Conservation (phyloP, 92 coral and sea anemone genomes). For the Galaxea fascicularis region DNA sequence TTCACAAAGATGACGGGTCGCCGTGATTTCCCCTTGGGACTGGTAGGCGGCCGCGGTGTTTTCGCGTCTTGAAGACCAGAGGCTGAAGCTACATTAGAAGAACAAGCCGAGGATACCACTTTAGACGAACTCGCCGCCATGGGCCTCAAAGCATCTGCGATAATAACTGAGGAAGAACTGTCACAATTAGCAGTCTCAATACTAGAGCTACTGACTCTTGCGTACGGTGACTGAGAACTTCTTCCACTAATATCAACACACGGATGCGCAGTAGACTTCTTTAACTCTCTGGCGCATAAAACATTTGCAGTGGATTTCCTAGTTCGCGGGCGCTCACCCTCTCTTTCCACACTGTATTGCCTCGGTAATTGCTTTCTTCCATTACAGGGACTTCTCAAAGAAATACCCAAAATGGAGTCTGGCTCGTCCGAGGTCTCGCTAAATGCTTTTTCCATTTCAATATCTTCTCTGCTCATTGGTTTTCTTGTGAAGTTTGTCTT, state of each 20-base stretch:
- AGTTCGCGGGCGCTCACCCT: neutral
- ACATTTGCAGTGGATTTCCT: neutral
- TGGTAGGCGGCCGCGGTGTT: slow-evolving; percentile 2
- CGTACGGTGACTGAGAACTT: neutral
- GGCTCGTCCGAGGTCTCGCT: neutral
- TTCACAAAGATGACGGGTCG: slow-evolving; percentile 8
- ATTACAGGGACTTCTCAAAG: neutral
- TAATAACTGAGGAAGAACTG: neutral
- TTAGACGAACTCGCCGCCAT: slow-evolving; percentile 6
- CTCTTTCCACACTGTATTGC: neutral
- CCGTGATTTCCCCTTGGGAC: neutral
- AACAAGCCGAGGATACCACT: neutral
- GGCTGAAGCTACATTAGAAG: neutral
- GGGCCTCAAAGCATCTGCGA: neutral
- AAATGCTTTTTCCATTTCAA: neutral
- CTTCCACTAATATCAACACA: neutral
- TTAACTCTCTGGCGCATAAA: neutral
- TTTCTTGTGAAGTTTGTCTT: neutral
- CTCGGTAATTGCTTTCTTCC: neutral
- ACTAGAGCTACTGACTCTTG: neutral
- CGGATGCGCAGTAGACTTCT: neutral
- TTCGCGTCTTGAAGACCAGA: neutral
- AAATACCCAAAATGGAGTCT: neutral
- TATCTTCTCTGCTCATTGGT: neutral
- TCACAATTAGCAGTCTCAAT: neutral